Evolutionary conservation across 2,888 invertebrate genomes (phyloP).

Genomic region (Hypsopygia costalis): DNA sequence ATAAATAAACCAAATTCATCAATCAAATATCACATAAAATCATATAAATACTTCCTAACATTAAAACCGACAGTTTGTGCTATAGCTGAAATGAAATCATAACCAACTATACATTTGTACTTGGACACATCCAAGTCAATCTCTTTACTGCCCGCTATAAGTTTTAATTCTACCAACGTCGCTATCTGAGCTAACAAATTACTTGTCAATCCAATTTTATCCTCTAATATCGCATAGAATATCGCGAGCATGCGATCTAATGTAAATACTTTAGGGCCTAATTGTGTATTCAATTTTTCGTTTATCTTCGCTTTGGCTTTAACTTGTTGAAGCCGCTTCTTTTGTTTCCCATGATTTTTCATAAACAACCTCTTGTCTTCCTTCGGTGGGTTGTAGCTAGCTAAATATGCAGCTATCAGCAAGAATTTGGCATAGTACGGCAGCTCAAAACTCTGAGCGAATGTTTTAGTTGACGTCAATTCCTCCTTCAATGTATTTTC

Average conservation of each 20-base stretch:
- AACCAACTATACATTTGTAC: constrained; percentile 91
- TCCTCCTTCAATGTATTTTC: constrained; percentile 66
- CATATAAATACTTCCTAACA: constrained; percentile 87
- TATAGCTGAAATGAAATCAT: constrained; percentile 89
- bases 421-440: constrained; percentile 95
- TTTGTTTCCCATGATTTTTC: constrained; percentile 87
- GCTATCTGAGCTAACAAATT: constrained; percentile 93
- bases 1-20: constrained; percentile 13
- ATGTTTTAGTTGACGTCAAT: constrained; percentile 69
- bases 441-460: constrained; percentile 86
- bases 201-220: constrained; percentile 91
- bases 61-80: constrained; percentile 89
- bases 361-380: constrained; percentile 93
- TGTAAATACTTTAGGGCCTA: constrained; percentile 92
- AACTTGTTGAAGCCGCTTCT: constrained; percentile 82
- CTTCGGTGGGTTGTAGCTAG: constrained; percentile 94
- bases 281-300: constrained; percentile 82
- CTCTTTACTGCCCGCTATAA: constrained; percentile 87
- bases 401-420: constrained; percentile 93
- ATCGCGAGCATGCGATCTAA: constrained; percentile 92
- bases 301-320: constrained; percentile 80
- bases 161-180: constrained; percentile 90
- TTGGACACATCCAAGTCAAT: constrained; percentile 89
- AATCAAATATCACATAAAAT: constrained; percentile 71
- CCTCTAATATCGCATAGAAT: constrained; percentile 93